Evolutionary conservation across 2,888 invertebrate species (phyloP), one percentile per base, ranked within the genome.

Genomic region (Drosophila quinaria): DNA sequence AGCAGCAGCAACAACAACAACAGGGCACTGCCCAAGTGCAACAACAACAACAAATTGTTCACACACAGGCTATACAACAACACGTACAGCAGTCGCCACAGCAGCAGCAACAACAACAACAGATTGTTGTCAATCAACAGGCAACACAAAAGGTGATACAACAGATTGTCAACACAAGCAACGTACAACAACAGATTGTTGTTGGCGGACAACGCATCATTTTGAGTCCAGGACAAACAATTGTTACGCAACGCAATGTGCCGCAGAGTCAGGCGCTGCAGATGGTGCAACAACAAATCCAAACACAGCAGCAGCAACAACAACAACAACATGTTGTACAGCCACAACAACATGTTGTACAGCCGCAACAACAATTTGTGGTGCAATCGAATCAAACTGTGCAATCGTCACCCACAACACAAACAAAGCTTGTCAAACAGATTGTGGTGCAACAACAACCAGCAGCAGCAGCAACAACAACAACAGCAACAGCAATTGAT

Each of bases 151-250:
- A 93, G 66, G 92, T 92, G 35, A 91, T 93, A 67, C 93, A 93
- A 76, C 93, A 93, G 76, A 92, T 92, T 70, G 92, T 93, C 8
- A 92, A 92, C 65, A 91, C 92, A 0, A 92, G 92, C 65, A 93
- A 91, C 73, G 90, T 92, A 15, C 92, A 92, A 59, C 93, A 93
- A 64, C 93, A 93, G 70, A 92, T 93, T 64, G 90, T 93, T 54
- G 90, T 93, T 70, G 93, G 93, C 25, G 92, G 93, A 0, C 93
- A 93, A 66, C 86, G 92, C 31, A 92, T 93, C 25, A 90, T 93
- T 37, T 64, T 93, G 19, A 92, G 92, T 78, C 93, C 93, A 1
- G 93, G 93, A 0, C 92, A 93, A 80, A 91, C 92, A 5, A 92
- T 93, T 60, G 92, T 93, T 8, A 92, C 93, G 2, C 92, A 93